Evolutionary conservation across 2,797 vertebrate species (phyloP), one percentile per base, ranked within the genome.

Genomic region (Hippocampus kuda): DNA sequence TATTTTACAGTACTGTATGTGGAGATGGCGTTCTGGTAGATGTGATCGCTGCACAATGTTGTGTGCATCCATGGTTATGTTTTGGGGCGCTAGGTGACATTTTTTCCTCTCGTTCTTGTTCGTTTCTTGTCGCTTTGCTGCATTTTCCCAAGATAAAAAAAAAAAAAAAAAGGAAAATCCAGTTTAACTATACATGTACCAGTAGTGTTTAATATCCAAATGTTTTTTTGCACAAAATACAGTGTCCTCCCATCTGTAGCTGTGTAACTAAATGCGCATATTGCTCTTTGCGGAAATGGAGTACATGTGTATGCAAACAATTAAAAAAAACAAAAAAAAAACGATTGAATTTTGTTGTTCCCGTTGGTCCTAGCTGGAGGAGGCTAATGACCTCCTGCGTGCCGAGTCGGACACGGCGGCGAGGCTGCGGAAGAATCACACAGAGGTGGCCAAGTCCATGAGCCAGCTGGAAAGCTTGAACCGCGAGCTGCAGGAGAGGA

Each of bases 331-430:
- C 2, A 12, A 11, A 51, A n/a, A n/a, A 11, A 4, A 54, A 54
- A 66, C n/a, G 10, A n/a, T 18, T 51, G 44, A 57, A 57, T 67
- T 20, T 59, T 5, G 5, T 54, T n/a, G 15, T 44, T 41, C 54
- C n/a, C 59, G 59, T 60, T 49, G 60, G 73, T 69, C 73, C 80
- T 83, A 99, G 97, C 89, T 99, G 85, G 93, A 95, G 85, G 97
- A 98, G 87, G 94, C 96, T 76, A 99, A 98, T 65, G 95, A 95
- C 87, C 88, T 97, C 77, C 88, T 98, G 79, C 93, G 97, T 38
- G 93, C 92, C 1, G 97, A 99, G 86, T 97, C 97, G 0, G 97
- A 99, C 87, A 96, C 96, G 1, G 94, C 94, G 34, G 95, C 90
- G 34, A 94, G 97, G 65, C 80, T 98, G 76, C 91, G 97, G 79